Evolutionary conservation across 1,140 invertebrate species (phyloP), one percentile per base, ranked within the genome.

Genomic region (Platyura marginata): DNA sequence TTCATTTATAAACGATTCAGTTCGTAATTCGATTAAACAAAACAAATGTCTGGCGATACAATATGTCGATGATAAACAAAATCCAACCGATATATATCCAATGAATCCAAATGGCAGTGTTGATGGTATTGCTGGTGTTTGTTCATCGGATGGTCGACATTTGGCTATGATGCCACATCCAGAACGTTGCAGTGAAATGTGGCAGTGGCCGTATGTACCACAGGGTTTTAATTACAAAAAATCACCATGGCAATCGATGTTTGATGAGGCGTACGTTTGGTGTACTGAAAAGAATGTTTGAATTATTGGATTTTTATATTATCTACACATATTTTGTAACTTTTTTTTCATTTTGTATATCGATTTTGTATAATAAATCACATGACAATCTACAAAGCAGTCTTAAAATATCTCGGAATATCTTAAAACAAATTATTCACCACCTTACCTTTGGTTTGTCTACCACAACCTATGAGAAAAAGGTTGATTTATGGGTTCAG

Each of bases 131-230:
- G 92, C 92, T 35, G 91, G 80, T 15, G 61, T 98, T 38, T 89
- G 85, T 52, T 96, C 91, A 0, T 44, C 52, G 4, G 78, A 96
- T 66, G 94, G 93, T 1, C 74, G 92, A 20, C 92, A 97, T 66
- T 67, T 97, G 44, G 93, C 91, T 0, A 78, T 98, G 70, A 98
- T 98, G 94, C 94, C 94, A 11, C 94, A 98, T 70, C 93, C 94
- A 0, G 94, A 98, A 65, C 71, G 94, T 36, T 88, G 83, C 47
- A 75, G 79, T 19, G 62, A 81, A 48, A 72, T 73, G 46, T 92
- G 85, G 80, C 88, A 93, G 62, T 88, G 85, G 72, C 77, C 88
- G 1, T 80, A 79, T 55, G 65, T 74, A 35, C 73, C 80, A 2
- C 51, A 62, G 13, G 49, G 63, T 11, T 50, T 55, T 9, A 47